Evolutionary conservation across 2,888 invertebrate species (phyloP).

Genomic region (Agrochola macilenta): DNA sequence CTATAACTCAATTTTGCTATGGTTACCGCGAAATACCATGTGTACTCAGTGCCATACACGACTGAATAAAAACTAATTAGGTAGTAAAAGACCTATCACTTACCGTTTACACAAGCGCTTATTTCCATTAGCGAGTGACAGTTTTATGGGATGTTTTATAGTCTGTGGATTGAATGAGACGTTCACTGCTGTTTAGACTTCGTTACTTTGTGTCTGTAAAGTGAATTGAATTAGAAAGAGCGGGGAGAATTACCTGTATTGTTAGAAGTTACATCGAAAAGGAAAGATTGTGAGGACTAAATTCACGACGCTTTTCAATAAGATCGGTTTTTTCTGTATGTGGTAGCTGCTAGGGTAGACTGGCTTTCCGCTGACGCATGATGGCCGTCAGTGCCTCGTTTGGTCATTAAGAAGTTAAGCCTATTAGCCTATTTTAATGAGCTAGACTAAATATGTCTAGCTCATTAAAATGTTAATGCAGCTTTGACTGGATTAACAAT

Average conservation of each 20-base stretch:
- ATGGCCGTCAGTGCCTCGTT: background rate
- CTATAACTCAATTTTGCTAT: background rate
- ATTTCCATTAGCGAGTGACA: conserved; percentile 28
- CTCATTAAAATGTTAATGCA: background rate
- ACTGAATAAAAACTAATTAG: conserved; percentile 22
- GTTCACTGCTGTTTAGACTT: background rate
- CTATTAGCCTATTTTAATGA: background rate
- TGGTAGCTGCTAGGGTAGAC: too few species aligned
- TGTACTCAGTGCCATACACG: background rate
- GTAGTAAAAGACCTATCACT: background rate
- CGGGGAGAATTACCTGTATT: background rate
- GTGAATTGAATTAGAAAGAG: background rate
- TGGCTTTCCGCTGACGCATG: too few species aligned
- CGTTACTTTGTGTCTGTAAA: background rate
- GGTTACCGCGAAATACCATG: background rate
- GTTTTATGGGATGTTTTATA: conserved; percentile 30
- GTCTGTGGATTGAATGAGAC: conserved; percentile 5
- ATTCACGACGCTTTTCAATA: background rate
- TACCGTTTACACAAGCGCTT: conserved; percentile 16
- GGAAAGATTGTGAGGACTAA: background rate
- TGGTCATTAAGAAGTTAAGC: background rate
- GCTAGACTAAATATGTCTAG: background rate
- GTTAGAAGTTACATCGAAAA: background rate
- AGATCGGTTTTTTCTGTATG: background rate
- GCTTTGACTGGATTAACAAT: background rate